Evolutionary conservation across 2,888 invertebrate genomes (phyloP).

Genomic region (Hypena proboscidalis): DNA sequence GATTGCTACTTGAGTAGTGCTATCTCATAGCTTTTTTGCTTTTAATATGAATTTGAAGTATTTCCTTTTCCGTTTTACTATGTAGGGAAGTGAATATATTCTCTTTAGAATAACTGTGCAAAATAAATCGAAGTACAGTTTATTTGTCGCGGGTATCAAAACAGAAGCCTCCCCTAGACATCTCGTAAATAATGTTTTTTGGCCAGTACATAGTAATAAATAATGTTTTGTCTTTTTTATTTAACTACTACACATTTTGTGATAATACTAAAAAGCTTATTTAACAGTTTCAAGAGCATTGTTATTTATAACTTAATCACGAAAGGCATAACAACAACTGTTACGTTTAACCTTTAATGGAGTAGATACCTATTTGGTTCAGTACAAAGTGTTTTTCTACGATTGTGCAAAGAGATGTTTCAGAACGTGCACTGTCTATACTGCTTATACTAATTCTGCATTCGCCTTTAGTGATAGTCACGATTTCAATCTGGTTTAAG

Average conservation of each 20-base stretch:
- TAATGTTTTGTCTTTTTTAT: too few species aligned
- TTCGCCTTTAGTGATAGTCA: slow-evolving; percentile 59
- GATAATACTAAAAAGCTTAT: too few species aligned
- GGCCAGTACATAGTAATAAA: slow-evolving; percentile 11
- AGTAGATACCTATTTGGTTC: slow-evolving; percentile 35
- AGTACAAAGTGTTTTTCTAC: slow-evolving; percentile 22
- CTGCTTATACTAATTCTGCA: slow-evolving; percentile 50
- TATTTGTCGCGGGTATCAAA: too few species aligned
- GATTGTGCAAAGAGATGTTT: slow-evolving; percentile 49
- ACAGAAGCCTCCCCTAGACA: too few species aligned
- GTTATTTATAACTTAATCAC: slow-evolving; percentile 19
- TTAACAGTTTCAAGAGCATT: slow-evolving; percentile 15
- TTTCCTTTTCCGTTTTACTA: too few species aligned
- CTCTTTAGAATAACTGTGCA: too few species aligned
- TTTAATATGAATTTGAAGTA: too few species aligned
- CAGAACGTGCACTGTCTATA: slow-evolving; percentile 52
- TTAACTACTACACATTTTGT: too few species aligned
- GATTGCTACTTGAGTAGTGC: slow-evolving; percentile 37
- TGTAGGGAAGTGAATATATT: too few species aligned
- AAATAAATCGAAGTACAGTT: too few species aligned
- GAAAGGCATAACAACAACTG: slow-evolving; percentile 11
- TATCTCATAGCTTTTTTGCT: too few species aligned
- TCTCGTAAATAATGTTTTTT: too few species aligned
- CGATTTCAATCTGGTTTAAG: slow-evolving; percentile 55
- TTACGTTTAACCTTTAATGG: slow-evolving; percentile 28